Base-by-base conservation (phyloP, 2,113 vertebrate genomes). In the Odobenus rosmarus region DNA sequence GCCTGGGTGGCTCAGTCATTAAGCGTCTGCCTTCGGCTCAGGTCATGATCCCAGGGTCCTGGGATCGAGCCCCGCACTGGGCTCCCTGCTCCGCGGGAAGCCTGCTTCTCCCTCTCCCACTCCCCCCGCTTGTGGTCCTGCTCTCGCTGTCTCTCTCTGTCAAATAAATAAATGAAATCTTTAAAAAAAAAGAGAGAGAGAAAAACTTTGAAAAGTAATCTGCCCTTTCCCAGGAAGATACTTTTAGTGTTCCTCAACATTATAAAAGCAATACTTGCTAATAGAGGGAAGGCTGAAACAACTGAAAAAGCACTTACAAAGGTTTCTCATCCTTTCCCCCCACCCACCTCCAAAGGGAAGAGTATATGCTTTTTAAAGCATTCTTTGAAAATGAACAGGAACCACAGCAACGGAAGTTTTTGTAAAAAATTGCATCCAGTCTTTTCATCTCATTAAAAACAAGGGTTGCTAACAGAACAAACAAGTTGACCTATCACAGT, bases 361-460 rank as follows among this genome's bases (percentile, higher is more conserved):
- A 96, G 94, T 96, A 97, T 49, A 57, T 19, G 88, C 80, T 97
- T 83, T 46, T 46, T 62, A 96, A 87, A 87, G 69, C 89, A 96
- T 83, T 84, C 51, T 96, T 96, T 95, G 83, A 16, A 95, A 96
- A 97, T 93, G 83, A 94, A 97, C 69, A 96, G 91, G 85, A 97
- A 49, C 69, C 36, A 96, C 42, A 92, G 26, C 46, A 92, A 95
- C 7, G 69, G 92, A 96, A 94, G 57, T 72, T 82, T 23, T 83
- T 89, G 46, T 46, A 71, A 94, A 87, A 92, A 95, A 76, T 64
- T 24, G 51, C 53, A 91, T 51, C 24, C 51, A 94, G n/a, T 77
- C 31, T 88, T 96, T 93, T 92, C 92, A 95, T 96, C 79, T 97
- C 36, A 16, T 64, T 92, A 69, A 97, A 97, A 95, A 62, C 42